Evolutionary conservation across 2,888 invertebrate genomes (phyloP).

Genomic region (Lasioglossum marginatum): DNA sequence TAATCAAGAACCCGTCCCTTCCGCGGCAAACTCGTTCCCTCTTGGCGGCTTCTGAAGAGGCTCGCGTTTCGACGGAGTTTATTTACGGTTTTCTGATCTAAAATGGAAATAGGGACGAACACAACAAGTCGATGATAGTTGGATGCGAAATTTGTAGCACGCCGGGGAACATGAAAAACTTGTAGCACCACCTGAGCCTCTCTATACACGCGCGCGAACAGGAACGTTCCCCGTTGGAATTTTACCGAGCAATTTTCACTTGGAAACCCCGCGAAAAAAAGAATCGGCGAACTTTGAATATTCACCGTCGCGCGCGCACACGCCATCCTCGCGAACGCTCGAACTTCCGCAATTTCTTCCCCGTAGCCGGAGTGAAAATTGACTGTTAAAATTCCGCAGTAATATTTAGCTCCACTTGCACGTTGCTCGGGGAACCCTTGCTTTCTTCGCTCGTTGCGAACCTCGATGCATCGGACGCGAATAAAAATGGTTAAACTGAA

Average conservation of each 20-base stretch:
- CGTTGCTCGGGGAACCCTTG: not conserved
- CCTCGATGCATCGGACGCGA: not conserved
- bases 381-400: slow-evolving; percentile 36
- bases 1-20: not conserved
- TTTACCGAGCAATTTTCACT: slow-evolving; percentile 24
- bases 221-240: not conserved
- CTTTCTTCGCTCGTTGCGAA: not conserved
- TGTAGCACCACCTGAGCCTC: not conserved
- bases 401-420: slow-evolving; percentile 30
- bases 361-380: slow-evolving; percentile 38
- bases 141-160: slow-evolving; percentile 5
- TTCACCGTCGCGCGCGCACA: slow-evolving; percentile 14
- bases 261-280: slow-evolving; percentile 11
- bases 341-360: slow-evolving; percentile 39
- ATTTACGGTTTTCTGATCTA: not conserved
- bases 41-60: not conserved
- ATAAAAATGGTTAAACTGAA: not conserved
- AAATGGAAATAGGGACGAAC: slow-evolving; percentile 3
- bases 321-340: slow-evolving; percentile 1
- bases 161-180: not conserved
- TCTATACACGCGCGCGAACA: not conserved
- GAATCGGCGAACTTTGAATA: slow-evolving; percentile 35
- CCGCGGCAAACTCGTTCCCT: not conserved
- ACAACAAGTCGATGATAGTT: slow-evolving; percentile 10
- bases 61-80: not conserved